A percentile compares a stretch with the other conserved stretches of the same genome.
Evolutionary conservation across 1,140 invertebrate genomes (phyloP).

Genomic region (Aphidius gifuensis): DNA sequence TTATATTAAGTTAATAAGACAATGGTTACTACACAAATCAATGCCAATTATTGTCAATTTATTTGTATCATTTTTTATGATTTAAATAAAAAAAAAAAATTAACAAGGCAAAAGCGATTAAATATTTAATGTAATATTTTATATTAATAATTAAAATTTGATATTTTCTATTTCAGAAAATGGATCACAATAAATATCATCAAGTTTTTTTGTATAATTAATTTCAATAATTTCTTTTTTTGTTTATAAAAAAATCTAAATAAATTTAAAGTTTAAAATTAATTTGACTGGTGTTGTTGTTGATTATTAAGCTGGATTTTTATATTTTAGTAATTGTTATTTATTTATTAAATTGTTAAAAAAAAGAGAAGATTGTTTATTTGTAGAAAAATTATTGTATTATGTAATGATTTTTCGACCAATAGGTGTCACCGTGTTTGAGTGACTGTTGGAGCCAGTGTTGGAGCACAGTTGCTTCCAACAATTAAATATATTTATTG

Average conservation of each 20-base stretch:
- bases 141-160: not conserved
- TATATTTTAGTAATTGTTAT: not conserved
- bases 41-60: not conserved
- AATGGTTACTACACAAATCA: conserved; percentile 42
- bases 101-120: conserved; percentile 6
- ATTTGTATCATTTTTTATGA: conserved; percentile 1
- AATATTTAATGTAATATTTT: not conserved
- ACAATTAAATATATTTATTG: too few species aligned
- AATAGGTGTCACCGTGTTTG: conserved; percentile 23
- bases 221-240: too few species aligned
- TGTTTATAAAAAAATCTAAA: too few species aligned
- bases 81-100: not conserved
- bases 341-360: not conserved
- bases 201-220: too few species aligned
- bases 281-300: too few species aligned
- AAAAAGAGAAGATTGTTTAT: not conserved
- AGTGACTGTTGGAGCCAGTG: conserved; percentile 5
- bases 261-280: too few species aligned
- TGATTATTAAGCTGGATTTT: too few species aligned
- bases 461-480: too few species aligned
- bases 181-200: too few species aligned
- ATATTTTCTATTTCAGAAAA: not conserved
- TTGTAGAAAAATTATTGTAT: conserved; percentile 6
- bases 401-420: conserved; percentile 3
- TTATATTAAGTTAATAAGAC: conserved; percentile 45